Conservation (phyloP, 2,888 invertebrate species). For the Tetanocera ferruginea region DNA sequence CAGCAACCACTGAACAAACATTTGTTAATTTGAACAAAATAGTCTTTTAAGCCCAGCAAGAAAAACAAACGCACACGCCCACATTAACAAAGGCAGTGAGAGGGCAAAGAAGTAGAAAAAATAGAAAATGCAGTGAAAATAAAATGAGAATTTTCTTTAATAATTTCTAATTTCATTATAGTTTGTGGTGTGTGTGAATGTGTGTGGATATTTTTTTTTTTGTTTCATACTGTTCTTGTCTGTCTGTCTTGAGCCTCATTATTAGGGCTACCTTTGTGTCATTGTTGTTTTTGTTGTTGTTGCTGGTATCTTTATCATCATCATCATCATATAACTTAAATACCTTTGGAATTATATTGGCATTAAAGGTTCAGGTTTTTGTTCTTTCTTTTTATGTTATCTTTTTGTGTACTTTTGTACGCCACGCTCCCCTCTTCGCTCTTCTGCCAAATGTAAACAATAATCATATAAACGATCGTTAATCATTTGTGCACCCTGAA, state of each 20-base stretch:
- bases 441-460: slow-evolving; percentile 24
- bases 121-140: neutral
- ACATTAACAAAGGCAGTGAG: neutral
- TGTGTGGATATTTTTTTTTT: slow-evolving; percentile 8
- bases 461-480: slow-evolving; percentile 43
- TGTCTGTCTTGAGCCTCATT: neutral
- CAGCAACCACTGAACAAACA: slow-evolving; percentile 18
- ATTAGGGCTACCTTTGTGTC: slow-evolving; percentile 10
- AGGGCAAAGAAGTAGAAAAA: neutral
- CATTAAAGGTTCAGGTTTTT: slow-evolving; percentile 8
- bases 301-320: slow-evolving; percentile 1
- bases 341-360: slow-evolving; percentile 8
- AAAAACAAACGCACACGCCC: neutral
- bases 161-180: slow-evolving; percentile 32
- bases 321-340: slow-evolving; percentile 13
- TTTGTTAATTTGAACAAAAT: slow-evolving; percentile 30
- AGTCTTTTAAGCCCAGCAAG: too few relatives aligned
- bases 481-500: slow-evolving; percentile 43
- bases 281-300: slow-evolving; percentile 15
- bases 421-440: neutral
- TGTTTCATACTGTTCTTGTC: too few relatives aligned
- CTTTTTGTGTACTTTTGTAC: neutral
- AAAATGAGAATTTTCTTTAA: slow-evolving; percentile 8
- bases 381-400: neutral
- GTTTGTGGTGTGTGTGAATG: neutral